Evolutionary conservation across 2,888 invertebrate species (phyloP).

Genomic region (Thecophora atra): DNA sequence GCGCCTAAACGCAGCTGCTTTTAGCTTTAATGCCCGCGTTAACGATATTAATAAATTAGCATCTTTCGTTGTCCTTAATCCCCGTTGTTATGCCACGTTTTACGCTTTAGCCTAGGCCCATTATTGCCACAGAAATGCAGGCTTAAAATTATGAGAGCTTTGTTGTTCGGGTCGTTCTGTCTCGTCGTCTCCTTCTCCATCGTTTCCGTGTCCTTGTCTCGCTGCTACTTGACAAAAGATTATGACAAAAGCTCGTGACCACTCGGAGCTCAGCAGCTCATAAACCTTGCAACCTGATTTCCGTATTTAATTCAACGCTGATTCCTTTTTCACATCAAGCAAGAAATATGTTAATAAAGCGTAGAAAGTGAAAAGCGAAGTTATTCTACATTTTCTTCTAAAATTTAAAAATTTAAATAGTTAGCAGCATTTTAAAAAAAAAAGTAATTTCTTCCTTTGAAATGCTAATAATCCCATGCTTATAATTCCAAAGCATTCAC

Average conservation of each 20-base stretch:
- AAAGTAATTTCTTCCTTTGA: no score
- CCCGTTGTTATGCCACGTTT: conserved; percentile 17
- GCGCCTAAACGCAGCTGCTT: neutral
- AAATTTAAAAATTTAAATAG: no score
- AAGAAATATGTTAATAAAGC: no score
- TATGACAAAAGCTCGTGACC: neutral
- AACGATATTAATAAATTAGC: conserved; percentile 34
- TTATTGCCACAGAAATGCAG: conserved; percentile 3
- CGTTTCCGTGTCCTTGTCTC: neutral
- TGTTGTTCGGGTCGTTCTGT: neutral
- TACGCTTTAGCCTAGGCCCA: conserved; percentile 18
- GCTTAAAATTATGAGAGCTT: conserved; percentile 26
- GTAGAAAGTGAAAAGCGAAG: no score
- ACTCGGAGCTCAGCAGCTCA: neutral
- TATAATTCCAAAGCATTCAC: no score
- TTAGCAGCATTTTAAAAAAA: no score
- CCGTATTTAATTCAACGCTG: no score
- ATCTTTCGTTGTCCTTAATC: conserved; percentile 30
- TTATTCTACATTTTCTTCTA: no score
- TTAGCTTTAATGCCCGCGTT: conserved; percentile 23
- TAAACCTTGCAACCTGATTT: no score
- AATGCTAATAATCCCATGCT: no score
- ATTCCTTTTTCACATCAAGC: no score
- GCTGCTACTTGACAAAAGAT: neutral
- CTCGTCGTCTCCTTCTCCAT: neutral